These are phyloP conservation scores for Rutpela maculata DNA, from an alignment of 2,888 invertebrate species.

Conservation along the genomic window DNA sequence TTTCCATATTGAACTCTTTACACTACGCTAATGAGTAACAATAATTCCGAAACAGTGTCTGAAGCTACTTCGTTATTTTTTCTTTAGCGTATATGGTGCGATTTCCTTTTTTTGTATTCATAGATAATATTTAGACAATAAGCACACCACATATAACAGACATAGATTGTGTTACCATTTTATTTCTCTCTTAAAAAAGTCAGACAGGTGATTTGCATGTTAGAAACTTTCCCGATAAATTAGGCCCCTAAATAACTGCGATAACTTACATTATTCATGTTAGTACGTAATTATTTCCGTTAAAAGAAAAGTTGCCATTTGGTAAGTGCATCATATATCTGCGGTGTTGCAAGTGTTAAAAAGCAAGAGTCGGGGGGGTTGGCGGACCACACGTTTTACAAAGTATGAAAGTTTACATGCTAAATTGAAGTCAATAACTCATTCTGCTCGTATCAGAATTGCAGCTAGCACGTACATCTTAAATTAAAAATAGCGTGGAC, in stretches of 20 bases:
- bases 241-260: background rate
- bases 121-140: too few relatives aligned
- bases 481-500: slow-evolving; percentile 65
- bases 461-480: slow-evolving; percentile 64
- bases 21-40: too few relatives aligned
- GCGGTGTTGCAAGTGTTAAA: slow-evolving; percentile 48
- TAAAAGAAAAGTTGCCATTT: slow-evolving; percentile 34
- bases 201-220: background rate
- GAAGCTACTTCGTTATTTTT: too few relatives aligned
- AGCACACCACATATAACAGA: too few relatives aligned
- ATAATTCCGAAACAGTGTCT: too few relatives aligned
- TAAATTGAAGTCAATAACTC: slow-evolving; percentile 61
- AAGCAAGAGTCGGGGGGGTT: slow-evolving; percentile 38
- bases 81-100: too few relatives aligned
- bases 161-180: too few relatives aligned
- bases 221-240: background rate
- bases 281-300: background rate
- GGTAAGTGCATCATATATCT: slow-evolving; percentile 50
- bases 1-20: too few relatives aligned
- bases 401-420: slow-evolving; percentile 60
- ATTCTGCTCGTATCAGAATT: slow-evolving; percentile 52
- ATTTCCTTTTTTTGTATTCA: too few relatives aligned
- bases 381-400: slow-evolving; percentile 56
- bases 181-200: too few relatives aligned
- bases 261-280: slow-evolving; percentile 8